phyloP scores from a whole-genome alignment of 2,888 invertebrate species.

The Mesodorylaimus sp. region DNA sequence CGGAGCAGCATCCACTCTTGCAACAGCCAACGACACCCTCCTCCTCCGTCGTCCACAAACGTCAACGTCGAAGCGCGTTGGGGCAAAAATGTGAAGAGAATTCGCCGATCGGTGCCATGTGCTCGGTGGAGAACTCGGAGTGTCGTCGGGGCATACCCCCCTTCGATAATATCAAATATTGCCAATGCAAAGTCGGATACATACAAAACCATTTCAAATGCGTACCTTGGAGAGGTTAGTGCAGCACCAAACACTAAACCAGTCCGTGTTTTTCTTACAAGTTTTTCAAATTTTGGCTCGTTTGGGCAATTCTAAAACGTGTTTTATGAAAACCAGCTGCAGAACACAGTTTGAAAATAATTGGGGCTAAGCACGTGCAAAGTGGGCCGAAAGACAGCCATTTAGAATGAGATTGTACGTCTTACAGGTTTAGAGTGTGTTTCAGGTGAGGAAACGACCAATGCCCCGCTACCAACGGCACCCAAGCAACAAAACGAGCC shows the following conservation, averaged over 20 bases:
- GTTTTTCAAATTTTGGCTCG: no score
- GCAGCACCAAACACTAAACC: not conserved
- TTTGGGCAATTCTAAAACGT: no score
- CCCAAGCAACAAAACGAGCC: not conserved
- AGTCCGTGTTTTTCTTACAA: no score
- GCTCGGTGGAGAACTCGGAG: slow-evolving; percentile 2
- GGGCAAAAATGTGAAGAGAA: slow-evolving; percentile 8
- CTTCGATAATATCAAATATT: slow-evolving; percentile 9
- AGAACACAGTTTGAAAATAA: not conserved
- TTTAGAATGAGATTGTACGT: not conserved
- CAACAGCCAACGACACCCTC: no score
- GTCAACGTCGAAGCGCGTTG: slow-evolving; percentile 3
- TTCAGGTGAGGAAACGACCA: no score
- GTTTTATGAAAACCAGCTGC: not conserved
- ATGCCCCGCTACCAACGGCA: no score
- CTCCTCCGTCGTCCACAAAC: not conserved
- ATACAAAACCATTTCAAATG: slow-evolving; percentile 10
- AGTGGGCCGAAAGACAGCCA: not conserved
- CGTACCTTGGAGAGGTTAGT: not conserved
- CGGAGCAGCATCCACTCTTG: no score
- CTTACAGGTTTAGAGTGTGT: no score
- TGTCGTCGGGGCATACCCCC: slow-evolving; percentile 8
- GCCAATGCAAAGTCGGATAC: slow-evolving; percentile 9
- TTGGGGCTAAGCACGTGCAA: not conserved
- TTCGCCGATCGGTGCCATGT: slow-evolving; percentile 1